Base-by-base conservation (phyloP, 2,113 vertebrate genomes). In the Dasyornis broadbenti region DNA sequence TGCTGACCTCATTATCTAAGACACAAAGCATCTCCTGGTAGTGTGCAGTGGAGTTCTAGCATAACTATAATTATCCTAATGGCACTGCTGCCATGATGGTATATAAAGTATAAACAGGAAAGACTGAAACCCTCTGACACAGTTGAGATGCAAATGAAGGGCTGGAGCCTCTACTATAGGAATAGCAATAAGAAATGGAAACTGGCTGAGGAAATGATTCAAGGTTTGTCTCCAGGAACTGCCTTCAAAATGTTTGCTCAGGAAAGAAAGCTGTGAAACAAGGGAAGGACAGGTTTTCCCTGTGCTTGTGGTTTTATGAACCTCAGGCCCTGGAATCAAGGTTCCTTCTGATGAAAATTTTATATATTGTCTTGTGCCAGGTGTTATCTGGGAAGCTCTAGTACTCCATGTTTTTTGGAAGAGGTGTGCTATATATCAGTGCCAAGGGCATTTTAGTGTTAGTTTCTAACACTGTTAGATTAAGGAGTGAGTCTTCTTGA, bases 41-140 rank as follows among this genome's bases (percentile, higher is more conserved):
- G 80, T 64, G 42, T 88, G 68, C 56, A 90, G 64, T 40, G 28
- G 44, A 93, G 28, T 56, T 79, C 16, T 66, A 17, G 86, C 40
- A 12, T 16, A 71, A 53, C 60, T 90, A 1, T 94, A 96, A 97
- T 96, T 95, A 93, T 57, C 40, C 49, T 90, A 96, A 95, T 96
- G 80, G 61, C 42, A 11, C 37, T 72, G 72, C 72, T 95, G 33
- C 71, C 39, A 13, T 75, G 49, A 72, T 71, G 65, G 47, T 64
- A 4, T 44, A 66, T 81, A 71, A 94, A 76, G 49, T 78, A 91
- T 71, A 92, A 96, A 93, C 95, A 96, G 93, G 92, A 95, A 97
- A 86, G 61, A 28, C 93, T 95, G 90, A 92, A 96, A 92, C 82
- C 79, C 37, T 90, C 56, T 96, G 92, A 90, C 89, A 94, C 83